Evolutionary conservation across 1,140 invertebrate species (phyloP), one percentile per base, ranked within the genome.

Genomic region (Marisa cornuarietis): DNA sequence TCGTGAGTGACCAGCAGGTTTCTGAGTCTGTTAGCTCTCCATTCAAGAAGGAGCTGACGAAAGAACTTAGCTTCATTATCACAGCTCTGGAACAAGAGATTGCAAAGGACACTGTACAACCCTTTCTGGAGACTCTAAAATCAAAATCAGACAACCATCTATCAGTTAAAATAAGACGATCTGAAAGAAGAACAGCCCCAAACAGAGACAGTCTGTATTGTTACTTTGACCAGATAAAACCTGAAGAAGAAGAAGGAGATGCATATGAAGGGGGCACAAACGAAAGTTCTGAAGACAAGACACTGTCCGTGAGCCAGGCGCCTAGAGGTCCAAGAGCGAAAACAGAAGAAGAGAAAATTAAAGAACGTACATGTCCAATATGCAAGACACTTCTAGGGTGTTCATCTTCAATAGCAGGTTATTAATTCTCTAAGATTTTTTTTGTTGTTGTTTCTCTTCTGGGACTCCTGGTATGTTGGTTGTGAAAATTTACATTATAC

Each of bases 371-470:
- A 22, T 82, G 81, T 26, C 78, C 78, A 8, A 76, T 79, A 31
- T 82, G 81, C 77, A 68, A 77, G 66, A 42, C 68, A 9, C 78
- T 79, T 51, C 72, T 82, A n/a, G 72, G 26, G 26, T 82, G 76
- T 68, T 66, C 74, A 49, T 82, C 81, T 0, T 82, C 81, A 26
- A 79, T 82, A 72, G 58, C 78, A 65, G 81, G 81, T 80, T 51
- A 80, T 52, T 54, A 10, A 52, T 10, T 26, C 42, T n/a, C 13
- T 52, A 16, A 22, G 52, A 4, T 22, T 74, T 74, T 1, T 54
- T 2, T 42, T 74, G 2, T 74, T 71, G 3, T 71, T 71, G 18
- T 71, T 71, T n/a, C 31, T n/a, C 31, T 71, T 20, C 26, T n/a
- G 18, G 18, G 26, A 26, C 69, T n/a, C 18, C 18, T 18, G 31